Evolutionary conservation across 2,888 invertebrate genomes (phyloP).

Genomic region (Teleogryllus oceanicus): DNA sequence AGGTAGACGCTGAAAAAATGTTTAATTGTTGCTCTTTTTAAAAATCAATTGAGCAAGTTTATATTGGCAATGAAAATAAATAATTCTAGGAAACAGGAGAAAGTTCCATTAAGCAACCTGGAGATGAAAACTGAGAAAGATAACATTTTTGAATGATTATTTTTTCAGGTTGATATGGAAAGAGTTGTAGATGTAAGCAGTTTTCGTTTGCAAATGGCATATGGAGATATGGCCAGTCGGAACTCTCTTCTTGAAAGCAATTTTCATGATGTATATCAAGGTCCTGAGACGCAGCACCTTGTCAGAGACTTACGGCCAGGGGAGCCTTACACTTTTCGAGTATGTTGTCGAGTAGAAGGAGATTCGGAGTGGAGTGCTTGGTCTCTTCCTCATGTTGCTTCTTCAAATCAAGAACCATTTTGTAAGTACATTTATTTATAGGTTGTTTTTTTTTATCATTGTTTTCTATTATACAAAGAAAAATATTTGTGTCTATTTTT

Average conservation of each 20-base stretch:
- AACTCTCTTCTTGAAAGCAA: conserved; percentile 42
- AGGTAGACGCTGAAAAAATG: too few relatives aligned
- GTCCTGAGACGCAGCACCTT: conserved; percentile 50
- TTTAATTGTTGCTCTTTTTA: too few relatives aligned
- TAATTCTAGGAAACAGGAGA: too few relatives aligned
- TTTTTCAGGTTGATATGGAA: conserved; percentile 42
- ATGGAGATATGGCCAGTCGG: conserved; percentile 46
- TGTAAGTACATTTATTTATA: conserved; percentile 42
- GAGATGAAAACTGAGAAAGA: too few relatives aligned
- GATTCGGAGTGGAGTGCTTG: conserved; percentile 51
- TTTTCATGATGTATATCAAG: conserved; percentile 50
- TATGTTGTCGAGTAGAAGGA: conserved; percentile 52
- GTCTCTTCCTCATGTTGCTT: conserved; percentile 53
- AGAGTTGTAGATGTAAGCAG: conserved; percentile 49
- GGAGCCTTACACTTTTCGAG: conserved; percentile 53
- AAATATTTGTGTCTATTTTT: too few relatives aligned
- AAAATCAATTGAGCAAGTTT: too few relatives aligned
- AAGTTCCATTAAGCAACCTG: too few relatives aligned
- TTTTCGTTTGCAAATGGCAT: conserved; percentile 50
- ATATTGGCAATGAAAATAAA: too few relatives aligned
- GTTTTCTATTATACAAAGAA: too few relatives aligned
- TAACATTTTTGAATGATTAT: neutral
- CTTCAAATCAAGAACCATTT: conserved; percentile 51
- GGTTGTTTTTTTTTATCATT: neutral
- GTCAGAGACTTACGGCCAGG: conserved; percentile 51